Evolutionary conservation across 2,888 invertebrate genomes (phyloP), one percentile per base, ranked within the genome.

Genomic region (Ceramica pisi): DNA sequence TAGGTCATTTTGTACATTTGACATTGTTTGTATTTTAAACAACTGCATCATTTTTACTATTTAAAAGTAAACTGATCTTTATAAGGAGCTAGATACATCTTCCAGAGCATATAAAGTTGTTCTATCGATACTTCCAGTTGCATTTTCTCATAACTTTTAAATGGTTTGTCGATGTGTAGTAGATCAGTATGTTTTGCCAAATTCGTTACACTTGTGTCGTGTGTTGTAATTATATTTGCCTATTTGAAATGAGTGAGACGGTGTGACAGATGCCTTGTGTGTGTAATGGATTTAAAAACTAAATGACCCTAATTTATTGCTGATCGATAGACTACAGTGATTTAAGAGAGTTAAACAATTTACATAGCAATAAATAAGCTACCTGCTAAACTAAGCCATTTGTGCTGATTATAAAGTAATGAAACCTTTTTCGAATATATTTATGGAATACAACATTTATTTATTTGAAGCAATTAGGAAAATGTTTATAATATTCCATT

Each of bases 401-500:
- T 84, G 73, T 81, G 85, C 87, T 82, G 79, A 84, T 83, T 80
- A 84, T 84, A 74, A 85, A 87, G 76, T 86, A 84, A 86, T 84
- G n/a, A 88, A 87, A 86, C 84, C 87, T 84, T 92, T 92, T 93
- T 92, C 87, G 87, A 91, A 87, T 87, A 90, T 92, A 91, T 94
- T 92, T 92, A 91, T 90, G 90, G 92, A 86, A 90, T 89, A 92
- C 88, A 89, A 89, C 89, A 92, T 92, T 92, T 92, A 93, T 94
- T 94, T 93, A 94, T 94, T 93, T 92, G 88, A 94, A 91, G 92
- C 94, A 92, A 94, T 94, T 95, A 94, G 93, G 92, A 92, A 90
- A 92, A 94, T 94, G 91, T 95, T 96, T 96, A 91, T 95, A 94
- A 95, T 95, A 94, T 95, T 95, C 92, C 95, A 95, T 95, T 96